These are phyloP conservation scores for Prinia subflava DNA, from an alignment of 2,113 vertebrate genomes.

Conservation along the genomic window DNA sequence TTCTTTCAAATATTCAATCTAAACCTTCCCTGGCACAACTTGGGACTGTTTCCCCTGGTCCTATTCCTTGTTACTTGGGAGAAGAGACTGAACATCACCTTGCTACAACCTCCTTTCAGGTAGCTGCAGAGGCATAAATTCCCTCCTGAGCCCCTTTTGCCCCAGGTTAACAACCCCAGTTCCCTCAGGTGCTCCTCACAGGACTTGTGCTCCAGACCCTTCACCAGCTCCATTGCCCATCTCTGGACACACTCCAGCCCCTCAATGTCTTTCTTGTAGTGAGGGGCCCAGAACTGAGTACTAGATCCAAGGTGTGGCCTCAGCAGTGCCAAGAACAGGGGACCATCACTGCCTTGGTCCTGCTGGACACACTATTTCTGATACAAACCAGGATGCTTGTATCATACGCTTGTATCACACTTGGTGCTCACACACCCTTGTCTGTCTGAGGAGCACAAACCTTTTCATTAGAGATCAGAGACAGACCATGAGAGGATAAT, in stretches of 20 bases:
- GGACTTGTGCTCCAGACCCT: not conserved
- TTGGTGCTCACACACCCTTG: not conserved
- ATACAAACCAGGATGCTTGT: not conserved
- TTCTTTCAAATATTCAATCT: not conserved
- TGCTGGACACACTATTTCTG: not conserved
- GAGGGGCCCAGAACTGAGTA: not conserved
- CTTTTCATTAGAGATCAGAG: not conserved
- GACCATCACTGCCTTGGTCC: not conserved
- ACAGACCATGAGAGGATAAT: not conserved
- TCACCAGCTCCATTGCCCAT: not conserved
- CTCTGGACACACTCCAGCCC: fast-evolving
- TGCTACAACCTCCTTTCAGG: not conserved
- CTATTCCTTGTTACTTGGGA: not conserved
- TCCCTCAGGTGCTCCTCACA: not conserved
- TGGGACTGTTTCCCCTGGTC: not conserved
- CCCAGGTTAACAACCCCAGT: not conserved
- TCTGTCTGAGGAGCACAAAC: not conserved
- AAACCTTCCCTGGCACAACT: not conserved
- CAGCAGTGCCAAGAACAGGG: not conserved
- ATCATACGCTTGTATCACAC: not conserved
- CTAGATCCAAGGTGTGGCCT: not conserved
- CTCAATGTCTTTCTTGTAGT: not conserved
- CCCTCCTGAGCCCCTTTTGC: not conserved
- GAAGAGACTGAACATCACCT: not conserved
- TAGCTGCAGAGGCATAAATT: not conserved